phyloP scores from a whole-genome alignment of 1,140 invertebrate species.

The Triops longicaudatus region DNA sequence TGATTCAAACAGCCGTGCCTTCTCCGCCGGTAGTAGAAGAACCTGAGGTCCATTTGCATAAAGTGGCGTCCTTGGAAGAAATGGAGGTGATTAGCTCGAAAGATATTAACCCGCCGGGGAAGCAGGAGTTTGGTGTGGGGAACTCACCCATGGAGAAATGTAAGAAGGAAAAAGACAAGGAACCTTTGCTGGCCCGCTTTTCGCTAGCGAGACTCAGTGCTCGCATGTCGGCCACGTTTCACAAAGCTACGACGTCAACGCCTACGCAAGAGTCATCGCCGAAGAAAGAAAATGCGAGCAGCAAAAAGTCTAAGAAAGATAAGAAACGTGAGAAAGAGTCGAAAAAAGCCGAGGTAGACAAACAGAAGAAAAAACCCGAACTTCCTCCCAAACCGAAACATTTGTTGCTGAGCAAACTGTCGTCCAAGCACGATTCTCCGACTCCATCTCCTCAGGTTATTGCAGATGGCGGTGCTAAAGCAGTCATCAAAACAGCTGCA shows the following conservation, averaged over 20 bases:
- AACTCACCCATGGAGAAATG: not conserved
- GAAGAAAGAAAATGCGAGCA: conserved; percentile 12
- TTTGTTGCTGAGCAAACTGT: not conserved
- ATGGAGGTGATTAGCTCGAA: conserved; percentile 3
- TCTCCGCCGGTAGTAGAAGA: not conserved
- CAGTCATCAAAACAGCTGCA: not conserved
- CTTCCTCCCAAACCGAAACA: not conserved
- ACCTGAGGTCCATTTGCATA: not conserved
- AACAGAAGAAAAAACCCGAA: conserved; percentile 17
- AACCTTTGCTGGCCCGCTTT: conserved; percentile 22
- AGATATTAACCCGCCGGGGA: conserved; percentile 6
- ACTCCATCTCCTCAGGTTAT: not conserved
- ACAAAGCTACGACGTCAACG: not conserved
- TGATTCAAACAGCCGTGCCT: not conserved
- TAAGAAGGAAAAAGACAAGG: conserved; percentile 21
- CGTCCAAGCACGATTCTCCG: not conserved
- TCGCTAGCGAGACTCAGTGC: conserved; percentile 25
- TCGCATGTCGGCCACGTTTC: conserved; percentile 27
- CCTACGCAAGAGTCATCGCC: not conserved
- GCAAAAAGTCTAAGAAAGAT: conserved; percentile 19
- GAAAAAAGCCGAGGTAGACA: not conserved
- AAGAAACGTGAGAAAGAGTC: conserved; percentile 1
- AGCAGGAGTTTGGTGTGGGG: not conserved
- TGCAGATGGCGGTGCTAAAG: not conserved
- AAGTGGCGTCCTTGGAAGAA: conserved; percentile 15